These are phyloP conservation scores for Tympanuchus pallidicinctus DNA, from an alignment of 2,113 vertebrate genomes.

Conservation along the genomic window DNA sequence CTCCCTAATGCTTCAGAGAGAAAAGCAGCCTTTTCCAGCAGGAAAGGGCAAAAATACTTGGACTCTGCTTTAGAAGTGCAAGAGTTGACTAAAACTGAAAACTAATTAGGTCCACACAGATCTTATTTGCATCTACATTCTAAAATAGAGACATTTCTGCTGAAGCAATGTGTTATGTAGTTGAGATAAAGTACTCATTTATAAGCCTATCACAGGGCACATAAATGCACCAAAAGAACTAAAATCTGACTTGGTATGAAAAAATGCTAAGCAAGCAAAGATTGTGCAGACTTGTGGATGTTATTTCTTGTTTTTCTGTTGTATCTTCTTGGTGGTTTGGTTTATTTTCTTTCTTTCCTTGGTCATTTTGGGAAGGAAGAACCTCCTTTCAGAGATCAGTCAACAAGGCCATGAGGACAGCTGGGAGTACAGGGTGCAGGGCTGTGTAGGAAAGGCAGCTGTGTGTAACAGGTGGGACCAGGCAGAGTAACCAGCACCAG, in stretches of 20 bases:
- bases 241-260: neutral
- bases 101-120: neutral
- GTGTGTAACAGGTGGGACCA: neutral
- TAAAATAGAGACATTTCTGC: neutral
- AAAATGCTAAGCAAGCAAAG: neutral
- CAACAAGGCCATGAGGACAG: neutral
- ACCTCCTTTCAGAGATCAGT: neutral
- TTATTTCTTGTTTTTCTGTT: neutral
- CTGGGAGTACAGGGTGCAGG: neutral
- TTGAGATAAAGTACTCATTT: neutral
- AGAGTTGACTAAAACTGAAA: neutral
- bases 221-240: neutral
- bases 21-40: neutral
- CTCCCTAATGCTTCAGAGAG: neutral
- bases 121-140: neutral
- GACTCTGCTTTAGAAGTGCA: neutral
- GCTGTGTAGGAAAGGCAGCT: accelerated
- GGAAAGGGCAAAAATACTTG: neutral
- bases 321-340: neutral
- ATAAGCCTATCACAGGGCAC: neutral
- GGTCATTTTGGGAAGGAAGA: neutral
- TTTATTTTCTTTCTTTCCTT: neutral
- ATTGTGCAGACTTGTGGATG: neutral
- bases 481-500: neutral
- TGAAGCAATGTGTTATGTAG: neutral